A percentile compares a stretch with the other conserved stretches of the same genome.
phyloP scores from a whole-genome alignment of 2,888 invertebrate species.

The Pristionchus entomophagus region DNA sequence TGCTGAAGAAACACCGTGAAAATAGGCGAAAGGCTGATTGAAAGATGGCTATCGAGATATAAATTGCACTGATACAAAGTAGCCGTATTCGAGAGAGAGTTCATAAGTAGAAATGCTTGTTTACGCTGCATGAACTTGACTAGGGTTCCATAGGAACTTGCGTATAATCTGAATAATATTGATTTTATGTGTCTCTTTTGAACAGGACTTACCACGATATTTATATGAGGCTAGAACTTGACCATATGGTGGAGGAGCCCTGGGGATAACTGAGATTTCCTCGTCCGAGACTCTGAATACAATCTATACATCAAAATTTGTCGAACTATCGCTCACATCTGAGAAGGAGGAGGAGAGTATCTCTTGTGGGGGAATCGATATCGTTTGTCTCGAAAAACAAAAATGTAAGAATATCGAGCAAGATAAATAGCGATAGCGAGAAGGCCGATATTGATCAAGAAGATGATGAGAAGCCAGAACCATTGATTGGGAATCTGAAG shows the following conservation, averaged over 20 bases:
- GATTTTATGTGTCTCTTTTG: neutral
- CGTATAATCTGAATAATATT: slow-evolving; percentile 10
- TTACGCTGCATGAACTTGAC: slow-evolving; percentile 1
- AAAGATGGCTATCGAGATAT: neutral
- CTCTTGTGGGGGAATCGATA: slow-evolving; percentile 24
- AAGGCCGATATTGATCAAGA: slow-evolving; percentile 52
- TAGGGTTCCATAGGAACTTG: slow-evolving; percentile 39
- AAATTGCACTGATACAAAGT: neutral
- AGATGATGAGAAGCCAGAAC: slow-evolving; percentile 54
- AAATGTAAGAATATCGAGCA: slow-evolving; percentile 25
- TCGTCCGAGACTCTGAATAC: neutral
- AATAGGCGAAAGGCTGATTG: neutral
- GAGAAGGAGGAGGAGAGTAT: neutral
- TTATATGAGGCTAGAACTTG: slow-evolving; percentile 12
- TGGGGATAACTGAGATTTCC: neutral
- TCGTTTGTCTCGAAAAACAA: slow-evolving; percentile 31
- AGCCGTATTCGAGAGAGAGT: neutral
- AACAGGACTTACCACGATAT: slow-evolving; percentile 34
- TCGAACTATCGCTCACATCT: neutral
- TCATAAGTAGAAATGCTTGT: neutral
- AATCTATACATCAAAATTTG: neutral
- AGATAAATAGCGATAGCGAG: slow-evolving; percentile 53
- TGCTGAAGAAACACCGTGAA: neutral
- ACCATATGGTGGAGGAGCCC: slow-evolving; percentile 32
- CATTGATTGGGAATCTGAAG: slow-evolving; percentile 56